Base-by-base conservation (phyloP, 2,888 invertebrate genomes). In the Cactoblastis cactorum region DNA sequence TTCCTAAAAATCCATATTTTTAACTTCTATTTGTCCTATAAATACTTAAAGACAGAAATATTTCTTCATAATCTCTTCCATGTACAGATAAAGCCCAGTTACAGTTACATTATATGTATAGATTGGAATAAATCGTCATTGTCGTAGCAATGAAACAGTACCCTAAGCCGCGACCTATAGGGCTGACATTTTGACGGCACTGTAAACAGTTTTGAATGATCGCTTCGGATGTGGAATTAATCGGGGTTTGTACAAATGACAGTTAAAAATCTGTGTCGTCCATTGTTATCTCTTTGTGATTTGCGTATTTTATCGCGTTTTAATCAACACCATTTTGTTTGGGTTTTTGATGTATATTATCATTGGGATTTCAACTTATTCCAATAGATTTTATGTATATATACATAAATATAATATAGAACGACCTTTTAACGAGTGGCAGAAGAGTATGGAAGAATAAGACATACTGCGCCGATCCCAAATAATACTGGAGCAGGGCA, bases 151-250 rank as follows among this genome's bases (percentile, higher is more conserved):
- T 35, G 35, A 5, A 35, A 4, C 5, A 15, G 5, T 15, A 2
- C 12, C 15, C 15, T 35, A 15, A 35, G 12, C 32, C 32, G 32
- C 8, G 32, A 11, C 33, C 35, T 8, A n/a, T 14, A 6, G 8
- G 12, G n/a, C 14, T 35, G 35, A 35, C 8, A 35, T 35, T 35
- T 35, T 43, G 41, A 43, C 24, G 24, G 41, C 6, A 24, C 14
- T 43, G 41, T 43, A 43, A 43, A 43, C 41, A 43, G 14, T 43
- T 43, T 43, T 43, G 41, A 43, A 43, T 43, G 28, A 43, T 43
- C 24, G 41, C 24, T 24, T 24, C 15, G 15, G 28, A 43, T 24
- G 15, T 15, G 9, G 24, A 28, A 43, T 43, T 24, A 28, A 28
- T 43, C 9, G 28, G 28, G 14, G 28, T 43, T 28, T 14, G 14